Conservation (phyloP, 2,113 vertebrate species). For the Prunella himalayana region DNA sequence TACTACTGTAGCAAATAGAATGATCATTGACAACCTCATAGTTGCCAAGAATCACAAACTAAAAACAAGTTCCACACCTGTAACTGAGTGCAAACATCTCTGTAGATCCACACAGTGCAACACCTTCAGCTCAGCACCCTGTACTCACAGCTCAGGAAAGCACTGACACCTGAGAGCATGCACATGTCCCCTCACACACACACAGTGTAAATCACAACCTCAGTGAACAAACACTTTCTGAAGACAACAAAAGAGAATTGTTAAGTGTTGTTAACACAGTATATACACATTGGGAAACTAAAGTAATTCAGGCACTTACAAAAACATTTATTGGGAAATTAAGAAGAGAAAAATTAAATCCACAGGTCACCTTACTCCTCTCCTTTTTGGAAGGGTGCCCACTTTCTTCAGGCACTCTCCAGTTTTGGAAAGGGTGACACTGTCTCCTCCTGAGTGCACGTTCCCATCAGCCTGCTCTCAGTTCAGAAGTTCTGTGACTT, state of each 20-base stretch:
- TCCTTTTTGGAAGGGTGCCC: not conserved
- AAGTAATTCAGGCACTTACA: not conserved
- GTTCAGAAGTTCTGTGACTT: not conserved
- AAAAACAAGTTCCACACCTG: not conserved
- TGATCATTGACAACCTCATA: accelerated
- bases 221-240: not conserved
- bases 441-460: accelerated
- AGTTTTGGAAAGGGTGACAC: not conserved
- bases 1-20: not conserved
- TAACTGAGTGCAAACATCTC: not conserved
- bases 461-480: not conserved
- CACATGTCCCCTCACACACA: not conserved
- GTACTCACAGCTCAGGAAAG: not conserved
- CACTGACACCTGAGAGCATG: not conserved
- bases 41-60: accelerated
- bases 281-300: not conserved
- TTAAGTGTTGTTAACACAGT: not conserved
- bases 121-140: not conserved
- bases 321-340: not conserved
- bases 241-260: not conserved
- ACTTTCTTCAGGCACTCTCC: not conserved
- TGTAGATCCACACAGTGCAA: not conserved
- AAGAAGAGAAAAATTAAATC: not conserved
- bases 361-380: not conserved
- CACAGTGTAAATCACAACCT: not conserved